Evolutionary conservation across 2,888 invertebrate species (phyloP), one percentile per base, ranked within the genome.

Genomic region (Cotesia congregata): DNA sequence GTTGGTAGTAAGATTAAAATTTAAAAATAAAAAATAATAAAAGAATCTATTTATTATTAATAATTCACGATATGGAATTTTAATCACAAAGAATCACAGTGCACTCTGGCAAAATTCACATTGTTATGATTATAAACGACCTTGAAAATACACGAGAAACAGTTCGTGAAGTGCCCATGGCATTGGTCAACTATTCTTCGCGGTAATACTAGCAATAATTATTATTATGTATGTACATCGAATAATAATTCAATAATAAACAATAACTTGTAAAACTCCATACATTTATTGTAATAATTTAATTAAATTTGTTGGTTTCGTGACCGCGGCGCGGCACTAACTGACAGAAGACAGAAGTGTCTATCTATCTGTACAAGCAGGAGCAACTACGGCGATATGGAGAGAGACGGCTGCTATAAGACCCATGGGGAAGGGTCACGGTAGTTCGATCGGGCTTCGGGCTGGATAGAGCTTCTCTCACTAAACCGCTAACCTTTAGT

Each of bases 261-360:
- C 38, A 65, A 65, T 30, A 30, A 30, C 9, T 50, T 6, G 50
- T 2, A 12, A 50, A 50, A 50, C 50, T 65, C 12, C 30, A 38
- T 65, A 20, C 30, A 30, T 12, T 30, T 65, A 30, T 30, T 5
- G 6, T 7, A 5, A 30, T 65, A 38, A 65, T 65, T 65, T 15
- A 62, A 61, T 62, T 61, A 15, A 39, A 61, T 39, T 50, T n/a
- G 50, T 61, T 67, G 74, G 65, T 74, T 69, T 77, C 85, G 85
- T 85, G 83, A 85, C 87, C 88, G 86, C 88, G 88, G 86, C 88
- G 86, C 89, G 88, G 88, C 88, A 88, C 86, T 85, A 85, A 89
- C 89, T 89, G 89, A 87, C 88, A 86, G 86, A 30, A 74, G 7
- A 30, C 65, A 30, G 65, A 30, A 65, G 30, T 20, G 20, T 65